Evolutionary conservation across 2,113 vertebrate species (phyloP).

Genomic region (Raja brachyura): DNA sequence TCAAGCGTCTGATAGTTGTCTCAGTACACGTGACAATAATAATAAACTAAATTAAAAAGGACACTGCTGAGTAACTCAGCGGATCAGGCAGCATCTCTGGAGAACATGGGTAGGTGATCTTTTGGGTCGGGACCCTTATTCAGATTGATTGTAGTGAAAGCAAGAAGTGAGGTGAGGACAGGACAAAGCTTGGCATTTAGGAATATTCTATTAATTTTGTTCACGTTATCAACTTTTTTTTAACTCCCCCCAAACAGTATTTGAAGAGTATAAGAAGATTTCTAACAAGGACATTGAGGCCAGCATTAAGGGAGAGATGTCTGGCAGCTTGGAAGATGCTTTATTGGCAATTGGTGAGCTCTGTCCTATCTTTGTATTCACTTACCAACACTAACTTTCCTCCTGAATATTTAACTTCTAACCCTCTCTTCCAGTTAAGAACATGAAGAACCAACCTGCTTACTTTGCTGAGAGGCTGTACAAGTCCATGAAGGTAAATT

Average conservation of each 20-base stretch:
- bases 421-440: slow-evolving; percentile 68
- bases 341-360: slow-evolving; percentile 83
- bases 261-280: slow-evolving; percentile 77
- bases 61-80: no score
- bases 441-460: slow-evolving; percentile 63
- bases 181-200: no score
- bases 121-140: no score
- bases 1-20: no score
- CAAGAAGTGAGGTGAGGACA: no score
- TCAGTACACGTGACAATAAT: no score
- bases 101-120: no score
- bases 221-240: not conserved
- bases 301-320: slow-evolving; percentile 95
- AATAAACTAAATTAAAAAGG: no score
- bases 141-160: no score
- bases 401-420: not conserved
- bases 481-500: slow-evolving; percentile 93
- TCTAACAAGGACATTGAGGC: slow-evolving; percentile 80
- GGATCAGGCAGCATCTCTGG: no score
- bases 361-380: no score
- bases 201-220: not conserved
- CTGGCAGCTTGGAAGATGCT: slow-evolving; percentile 78
- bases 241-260: slow-evolving; percentile 60
- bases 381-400: no score
- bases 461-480: slow-evolving; percentile 91